phyloP scores from a whole-genome alignment of 1,140 invertebrate species.

The Asobara japonica region DNA sequence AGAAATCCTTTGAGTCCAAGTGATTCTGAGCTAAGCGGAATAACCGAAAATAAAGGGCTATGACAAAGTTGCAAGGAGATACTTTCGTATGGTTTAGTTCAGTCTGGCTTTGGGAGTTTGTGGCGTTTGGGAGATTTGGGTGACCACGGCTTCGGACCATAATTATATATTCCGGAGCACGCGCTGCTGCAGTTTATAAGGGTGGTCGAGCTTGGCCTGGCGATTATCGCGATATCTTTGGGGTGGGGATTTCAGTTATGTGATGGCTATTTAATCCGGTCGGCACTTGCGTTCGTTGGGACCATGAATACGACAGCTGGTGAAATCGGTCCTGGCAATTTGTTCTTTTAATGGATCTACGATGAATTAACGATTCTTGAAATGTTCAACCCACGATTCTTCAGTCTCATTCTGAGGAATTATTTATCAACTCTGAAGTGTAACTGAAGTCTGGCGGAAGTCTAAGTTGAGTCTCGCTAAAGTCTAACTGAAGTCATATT shows the following conservation, averaged over 20 bases:
- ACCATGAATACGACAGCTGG: background rate
- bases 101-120: background rate
- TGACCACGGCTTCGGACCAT: background rate
- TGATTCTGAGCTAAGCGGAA: background rate
- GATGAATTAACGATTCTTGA: no score
- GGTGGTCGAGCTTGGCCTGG: background rate
- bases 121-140: background rate
- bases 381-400: no score
- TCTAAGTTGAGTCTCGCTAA: no score
- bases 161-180: slow-evolving; percentile 25
- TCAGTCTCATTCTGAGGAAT: no score
- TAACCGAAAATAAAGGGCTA: background rate
- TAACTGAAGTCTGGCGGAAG: no score
- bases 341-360: no score
- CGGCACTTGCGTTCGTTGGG: background rate
- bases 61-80: background rate
- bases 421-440: no score
- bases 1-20: slow-evolving; percentile 5
- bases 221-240: slow-evolving; percentile 27
- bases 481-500: no score
- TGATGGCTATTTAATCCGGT: background rate
- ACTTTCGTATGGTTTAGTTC: background rate
- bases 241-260: background rate
- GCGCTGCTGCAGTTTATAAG: slow-evolving; percentile 15
- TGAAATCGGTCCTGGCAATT: no score